A percentile compares a stretch with the other conserved stretches of the same genome.
Conservation (phyloP, 2,888 invertebrate genomes). For the Apotomis betuletana region DNA sequence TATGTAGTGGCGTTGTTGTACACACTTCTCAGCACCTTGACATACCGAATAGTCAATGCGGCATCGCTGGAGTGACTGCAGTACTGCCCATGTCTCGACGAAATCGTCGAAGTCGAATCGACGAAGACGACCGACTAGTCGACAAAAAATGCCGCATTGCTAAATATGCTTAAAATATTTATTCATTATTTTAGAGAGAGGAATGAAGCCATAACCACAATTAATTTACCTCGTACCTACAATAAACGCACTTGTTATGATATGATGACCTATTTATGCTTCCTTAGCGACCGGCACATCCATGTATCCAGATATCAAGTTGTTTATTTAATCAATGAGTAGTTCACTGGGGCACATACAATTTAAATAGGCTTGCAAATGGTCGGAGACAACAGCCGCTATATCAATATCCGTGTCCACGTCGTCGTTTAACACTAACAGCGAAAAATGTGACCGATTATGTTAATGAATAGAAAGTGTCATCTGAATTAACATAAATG, state of each 20-base stretch:
- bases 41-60: too few relatives aligned
- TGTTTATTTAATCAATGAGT: constrained; percentile 35
- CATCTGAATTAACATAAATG: constrained; percentile 40
- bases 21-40: too few relatives aligned
- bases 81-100: too few relatives aligned
- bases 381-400: not conserved
- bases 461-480: constrained; percentile 34
- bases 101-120: too few relatives aligned
- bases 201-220: not conserved
- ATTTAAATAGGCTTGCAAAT: constrained; percentile 32
- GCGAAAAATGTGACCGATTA: constrained; percentile 23
- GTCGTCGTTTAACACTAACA: not conserved
- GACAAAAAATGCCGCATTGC: too few relatives aligned
- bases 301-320: constrained; percentile 20
- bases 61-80: too few relatives aligned
- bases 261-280: constrained; percentile 25
- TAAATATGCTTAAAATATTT: too few relatives aligned
- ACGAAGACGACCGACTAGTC: too few relatives aligned
- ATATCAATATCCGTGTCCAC: not conserved
- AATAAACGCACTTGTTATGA: constrained; percentile 3
- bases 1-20: too few relatives aligned
- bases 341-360: constrained; percentile 18
- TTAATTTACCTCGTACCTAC: constrained; percentile 1
- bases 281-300: constrained; percentile 13
- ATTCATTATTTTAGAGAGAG: not conserved